Percentiles rank a stretch among this genome's conserved stretches.
Evolutionary conservation across 2,888 invertebrate species (phyloP).

Genomic region (Tortricodes alternella): DNA sequence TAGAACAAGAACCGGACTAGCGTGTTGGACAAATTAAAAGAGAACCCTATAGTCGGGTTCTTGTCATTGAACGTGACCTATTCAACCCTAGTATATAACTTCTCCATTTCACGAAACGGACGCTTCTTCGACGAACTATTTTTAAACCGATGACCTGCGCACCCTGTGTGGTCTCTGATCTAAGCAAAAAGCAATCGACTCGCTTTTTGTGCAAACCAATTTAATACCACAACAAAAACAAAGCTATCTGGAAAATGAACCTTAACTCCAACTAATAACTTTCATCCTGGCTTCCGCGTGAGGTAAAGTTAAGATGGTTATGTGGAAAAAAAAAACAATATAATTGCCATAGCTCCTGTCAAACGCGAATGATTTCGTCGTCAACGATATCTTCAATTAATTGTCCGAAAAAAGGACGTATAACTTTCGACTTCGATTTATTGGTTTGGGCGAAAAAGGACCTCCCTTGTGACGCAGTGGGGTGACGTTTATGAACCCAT

Average conservation of each 20-base stretch:
- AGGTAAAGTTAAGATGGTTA: slow-evolving; percentile 19
- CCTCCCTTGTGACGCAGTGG: slow-evolving; percentile 61
- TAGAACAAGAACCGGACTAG: too few species aligned
- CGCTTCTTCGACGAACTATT: slow-evolving; percentile 8
- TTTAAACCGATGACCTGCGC: slow-evolving; percentile 1
- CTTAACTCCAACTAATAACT: background rate
- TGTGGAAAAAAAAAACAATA: slow-evolving; percentile 41
- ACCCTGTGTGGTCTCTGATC: slow-evolving; percentile 63
- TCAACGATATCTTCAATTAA: slow-evolving; percentile 68
- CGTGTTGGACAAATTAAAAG: too few species aligned
- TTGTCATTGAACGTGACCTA: too few species aligned
- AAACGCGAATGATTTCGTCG: slow-evolving; percentile 72
- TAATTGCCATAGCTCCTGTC: slow-evolving; percentile 70
- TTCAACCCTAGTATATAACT: too few species aligned
- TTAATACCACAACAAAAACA: slow-evolving; percentile 34
- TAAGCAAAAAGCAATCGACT: slow-evolving; percentile 61
- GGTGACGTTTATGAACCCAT: slow-evolving; percentile 49
- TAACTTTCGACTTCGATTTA: slow-evolving; percentile 45
- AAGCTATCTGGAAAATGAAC: background rate
- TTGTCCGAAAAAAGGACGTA: slow-evolving; percentile 58
- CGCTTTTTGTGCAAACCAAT: slow-evolving; percentile 59
- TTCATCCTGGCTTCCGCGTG: background rate
- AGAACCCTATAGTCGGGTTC: too few species aligned
- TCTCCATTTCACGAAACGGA: too few species aligned
- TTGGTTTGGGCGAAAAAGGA: slow-evolving; percentile 49